Conservation (phyloP, 2,113 vertebrate genomes). For the Aythya baeri region DNA sequence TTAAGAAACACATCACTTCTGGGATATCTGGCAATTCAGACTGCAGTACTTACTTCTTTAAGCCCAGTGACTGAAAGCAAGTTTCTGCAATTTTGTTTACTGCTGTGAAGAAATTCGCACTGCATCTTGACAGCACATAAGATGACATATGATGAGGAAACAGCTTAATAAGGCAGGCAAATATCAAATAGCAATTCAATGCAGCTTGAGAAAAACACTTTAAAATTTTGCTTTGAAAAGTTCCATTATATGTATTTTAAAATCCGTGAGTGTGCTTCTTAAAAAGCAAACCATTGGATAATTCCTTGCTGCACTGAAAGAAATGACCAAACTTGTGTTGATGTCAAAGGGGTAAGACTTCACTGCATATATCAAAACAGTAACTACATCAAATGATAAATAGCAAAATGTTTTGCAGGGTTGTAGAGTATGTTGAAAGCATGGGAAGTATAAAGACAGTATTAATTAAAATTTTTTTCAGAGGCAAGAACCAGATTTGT, state of each 20-base stretch:
- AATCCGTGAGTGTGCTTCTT: neutral
- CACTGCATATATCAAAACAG: neutral
- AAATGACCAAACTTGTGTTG: neutral
- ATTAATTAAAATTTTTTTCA: neutral
- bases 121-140: neutral
- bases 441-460: neutral
- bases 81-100: slow-evolving; percentile 20
- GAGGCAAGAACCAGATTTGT: neutral
- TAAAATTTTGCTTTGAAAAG: neutral
- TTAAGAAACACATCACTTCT: neutral
- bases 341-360: neutral
- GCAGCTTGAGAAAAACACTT: neutral
- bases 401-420: neutral
- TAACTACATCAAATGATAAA: neutral
- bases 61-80: neutral
- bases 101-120: neutral
- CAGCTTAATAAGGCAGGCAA: slow-evolving; percentile 25
- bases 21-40: neutral
- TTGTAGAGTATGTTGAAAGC: neutral
- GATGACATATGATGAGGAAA: neutral
- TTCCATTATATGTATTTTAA: neutral
- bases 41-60: neutral
- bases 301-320: neutral
- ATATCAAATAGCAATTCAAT: neutral
- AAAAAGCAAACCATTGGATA: neutral